Base-by-base conservation (phyloP, 2,797 vertebrate genomes). In the Heterohyrax brucei region DNA sequence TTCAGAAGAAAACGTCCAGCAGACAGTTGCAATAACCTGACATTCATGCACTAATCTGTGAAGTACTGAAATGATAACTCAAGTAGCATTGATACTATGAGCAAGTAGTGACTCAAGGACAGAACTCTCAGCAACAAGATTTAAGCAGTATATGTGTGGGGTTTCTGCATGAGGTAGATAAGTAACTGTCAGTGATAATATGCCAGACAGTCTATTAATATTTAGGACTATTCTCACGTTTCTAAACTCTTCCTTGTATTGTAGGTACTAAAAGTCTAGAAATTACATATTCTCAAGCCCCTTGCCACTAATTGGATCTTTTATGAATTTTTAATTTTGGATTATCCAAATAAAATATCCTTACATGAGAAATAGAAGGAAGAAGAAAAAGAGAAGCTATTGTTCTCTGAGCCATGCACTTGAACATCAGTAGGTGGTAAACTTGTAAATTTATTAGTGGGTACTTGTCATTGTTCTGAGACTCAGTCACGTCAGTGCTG, bases 111-210 rank as follows among this genome's bases (percentile, higher is more conserved):
- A 33, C 56, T 82, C 46, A 87, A 75, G 24, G 2, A 66, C 33
- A 91, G 91, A 91, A 87, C n/a, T 28, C 39, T 93, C 53, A 82
- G 24, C 21, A 68, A 70, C 44, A 81, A 75, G 22, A 62, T 33
- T 75, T 59, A 82, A 70, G 1, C 30, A 70, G 68, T 70, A 16
- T 18, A 16, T 18, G 59, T 61, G 59, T 18, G 2, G 59, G 59
- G 3, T 0, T 13, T 8, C 8, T 24, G 46, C 56, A 18, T 50
- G 13, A 56, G 50, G 61, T 50, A 44, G 18, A 33, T 46, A 87
- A 89, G 39, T 19, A 46, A 16, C 44, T 72, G 0, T 33, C 21
- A 12, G 2, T 86, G 59, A 88, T 44, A 79, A 77, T 44, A n/a
- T 50, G 14, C 46, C 50, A 84, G 70, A 68, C 44, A 39, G 50